phyloP scores from a whole-genome alignment of 1,140 invertebrate species.

The Adelges cooleyi region DNA sequence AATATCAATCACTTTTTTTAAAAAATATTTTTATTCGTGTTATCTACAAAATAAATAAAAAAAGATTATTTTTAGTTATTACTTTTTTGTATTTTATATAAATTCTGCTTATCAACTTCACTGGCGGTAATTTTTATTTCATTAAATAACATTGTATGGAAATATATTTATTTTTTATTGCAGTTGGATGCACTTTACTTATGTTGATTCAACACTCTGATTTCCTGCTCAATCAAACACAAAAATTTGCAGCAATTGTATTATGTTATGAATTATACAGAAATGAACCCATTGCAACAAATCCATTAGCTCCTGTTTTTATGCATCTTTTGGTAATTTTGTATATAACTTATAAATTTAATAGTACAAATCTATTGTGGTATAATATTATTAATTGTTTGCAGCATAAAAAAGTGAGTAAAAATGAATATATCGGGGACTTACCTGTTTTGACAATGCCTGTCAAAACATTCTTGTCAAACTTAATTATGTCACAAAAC shows the following conservation, averaged over 20 bases:
- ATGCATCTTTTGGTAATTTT: conserved; percentile 48
- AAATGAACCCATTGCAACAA: conserved; percentile 51
- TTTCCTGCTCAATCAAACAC: conserved; percentile 51
- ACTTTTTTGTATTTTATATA: too few species aligned
- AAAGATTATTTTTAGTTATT: too few species aligned
- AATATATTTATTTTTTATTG: conserved; percentile 28
- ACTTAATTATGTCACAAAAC: conserved; percentile 29
- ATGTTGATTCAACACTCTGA: conserved; percentile 59
- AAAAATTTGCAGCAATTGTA: conserved; percentile 54
- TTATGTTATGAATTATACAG: conserved; percentile 65
- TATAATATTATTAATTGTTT: background rate
- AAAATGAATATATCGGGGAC: conserved; percentile 28
- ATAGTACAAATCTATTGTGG: conserved; percentile 32
- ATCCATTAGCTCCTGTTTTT: conserved; percentile 61
- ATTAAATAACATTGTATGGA: too few species aligned
- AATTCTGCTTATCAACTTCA: too few species aligned
- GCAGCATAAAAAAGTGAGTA: conserved; percentile 22
- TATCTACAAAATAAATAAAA: too few species aligned
- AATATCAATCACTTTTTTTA: too few species aligned
- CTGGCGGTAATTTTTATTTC: too few species aligned
- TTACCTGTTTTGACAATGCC: conserved; percentile 22
- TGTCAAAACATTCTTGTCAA: conserved; percentile 24
- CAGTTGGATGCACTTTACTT: conserved; percentile 50
- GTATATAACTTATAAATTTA: conserved; percentile 36
- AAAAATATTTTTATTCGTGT: too few species aligned